These are phyloP conservation scores for Rhabdomys pumilio DNA, from an alignment of 2,797 vertebrate genomes.

Conservation along the genomic window DNA sequence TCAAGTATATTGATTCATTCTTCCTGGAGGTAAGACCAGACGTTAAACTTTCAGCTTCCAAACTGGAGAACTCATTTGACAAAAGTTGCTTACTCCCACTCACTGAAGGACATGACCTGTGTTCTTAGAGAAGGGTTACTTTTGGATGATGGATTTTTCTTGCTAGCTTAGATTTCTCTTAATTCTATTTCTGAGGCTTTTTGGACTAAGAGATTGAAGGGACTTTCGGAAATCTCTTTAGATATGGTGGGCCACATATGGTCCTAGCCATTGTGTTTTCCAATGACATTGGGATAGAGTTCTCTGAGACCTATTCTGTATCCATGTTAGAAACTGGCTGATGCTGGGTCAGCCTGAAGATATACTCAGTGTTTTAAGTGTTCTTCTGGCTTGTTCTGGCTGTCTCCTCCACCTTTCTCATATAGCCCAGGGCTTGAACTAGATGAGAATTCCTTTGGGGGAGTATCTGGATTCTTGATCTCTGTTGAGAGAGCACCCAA, in stretches of 20 bases:
- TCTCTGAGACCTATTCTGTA: constrained; percentile 30
- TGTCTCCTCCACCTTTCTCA: background rate
- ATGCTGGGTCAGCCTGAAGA: constrained; percentile 16
- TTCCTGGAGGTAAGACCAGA: constrained; percentile 25
- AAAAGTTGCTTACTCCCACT: background rate
- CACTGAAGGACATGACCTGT: background rate
- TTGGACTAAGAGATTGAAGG: background rate
- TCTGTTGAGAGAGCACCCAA: background rate
- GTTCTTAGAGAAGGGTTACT: constrained; percentile 24
- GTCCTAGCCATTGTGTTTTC: constrained; percentile 58
- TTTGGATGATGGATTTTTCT: constrained; percentile 31
- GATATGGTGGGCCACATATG: background rate
- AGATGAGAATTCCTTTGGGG: constrained; percentile 31
- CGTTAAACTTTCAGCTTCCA: background rate
- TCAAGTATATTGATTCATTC: background rate
- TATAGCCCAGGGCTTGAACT: background rate
- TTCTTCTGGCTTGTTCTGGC: background rate
- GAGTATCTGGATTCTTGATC: constrained; percentile 39
- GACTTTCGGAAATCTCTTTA: constrained; percentile 18
- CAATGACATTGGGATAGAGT: background rate
- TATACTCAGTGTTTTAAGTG: background rate
- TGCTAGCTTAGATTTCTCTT: constrained; percentile 40
- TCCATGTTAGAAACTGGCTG: constrained; percentile 14
- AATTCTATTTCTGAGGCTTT: constrained; percentile 49
- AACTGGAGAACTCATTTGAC: background rate